Conservation (phyloP, 2,797 vertebrate species). For the Bradypodion pumilum region DNA sequence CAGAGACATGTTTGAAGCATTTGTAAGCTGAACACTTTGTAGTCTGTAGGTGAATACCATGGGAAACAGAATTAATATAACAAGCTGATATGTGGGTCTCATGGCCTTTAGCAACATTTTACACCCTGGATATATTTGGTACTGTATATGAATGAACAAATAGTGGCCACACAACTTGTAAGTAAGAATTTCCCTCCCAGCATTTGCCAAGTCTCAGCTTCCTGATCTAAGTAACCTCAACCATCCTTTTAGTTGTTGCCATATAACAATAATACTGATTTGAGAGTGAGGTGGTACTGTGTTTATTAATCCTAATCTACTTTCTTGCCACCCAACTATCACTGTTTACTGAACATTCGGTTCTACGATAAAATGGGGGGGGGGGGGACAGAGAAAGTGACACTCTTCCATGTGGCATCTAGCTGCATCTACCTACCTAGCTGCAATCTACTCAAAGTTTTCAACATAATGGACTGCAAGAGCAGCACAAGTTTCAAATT, state of each 20-base stretch:
- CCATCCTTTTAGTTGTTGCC: not conserved
- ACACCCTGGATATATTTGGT: too few species aligned
- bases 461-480: not conserved
- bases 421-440: not conserved
- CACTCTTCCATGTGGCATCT: not conserved
- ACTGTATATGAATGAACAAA: not conserved
- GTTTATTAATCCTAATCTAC: not conserved
- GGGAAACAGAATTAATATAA: slow-evolving; percentile 13
- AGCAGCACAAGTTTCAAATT: not conserved
- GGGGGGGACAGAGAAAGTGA: not conserved
- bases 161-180: not conserved
- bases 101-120: slow-evolving; percentile 25
- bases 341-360: not conserved
- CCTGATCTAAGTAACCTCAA: not conserved
- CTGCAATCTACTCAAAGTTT: not conserved
- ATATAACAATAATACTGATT: not conserved
- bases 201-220: not conserved
- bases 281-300: not conserved
- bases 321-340: not conserved
- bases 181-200: not conserved
- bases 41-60: not conserved
- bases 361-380: slow-evolving; percentile 2
- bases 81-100: slow-evolving; percentile 16
- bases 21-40: slow-evolving; percentile 20
- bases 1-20: slow-evolving; percentile 20